Conservation (phyloP, 2,113 vertebrate species). For the Pterophyllum scalare region DNA sequence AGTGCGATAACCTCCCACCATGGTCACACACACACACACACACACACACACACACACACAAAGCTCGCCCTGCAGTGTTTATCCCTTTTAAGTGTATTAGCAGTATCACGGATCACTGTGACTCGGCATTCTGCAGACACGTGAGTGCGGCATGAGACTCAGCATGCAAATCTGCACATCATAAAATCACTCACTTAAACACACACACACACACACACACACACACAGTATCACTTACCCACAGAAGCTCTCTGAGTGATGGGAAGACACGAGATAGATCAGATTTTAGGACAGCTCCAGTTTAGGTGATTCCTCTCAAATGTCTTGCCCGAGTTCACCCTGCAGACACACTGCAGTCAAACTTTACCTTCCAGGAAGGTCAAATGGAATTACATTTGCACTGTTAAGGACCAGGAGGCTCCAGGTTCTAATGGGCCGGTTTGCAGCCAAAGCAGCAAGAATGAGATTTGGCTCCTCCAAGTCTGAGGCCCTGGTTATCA, state of each 20-base stretch:
- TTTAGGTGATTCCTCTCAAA: not conserved
- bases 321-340: not conserved
- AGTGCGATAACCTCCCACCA: too few relatives aligned
- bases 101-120: constrained; percentile 31
- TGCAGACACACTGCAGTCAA: not conserved
- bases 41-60: not conserved
- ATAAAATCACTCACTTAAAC: not conserved
- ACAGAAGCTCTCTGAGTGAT: not conserved
- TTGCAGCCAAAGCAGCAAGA: not conserved
- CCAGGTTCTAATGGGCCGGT: too few relatives aligned
- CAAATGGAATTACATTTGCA: not conserved
- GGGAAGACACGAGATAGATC: not conserved
- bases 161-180: not conserved
- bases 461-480: not conserved
- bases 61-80: not conserved
- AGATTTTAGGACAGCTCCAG: not conserved
- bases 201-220: not conserved
- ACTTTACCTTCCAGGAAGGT: not conserved
- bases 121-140: not conserved
- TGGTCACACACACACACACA: not conserved
- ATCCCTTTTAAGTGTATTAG: constrained; percentile 58
- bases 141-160: constrained; percentile 2
- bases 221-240: not conserved
- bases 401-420: not conserved
- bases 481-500: not conserved